These are phyloP conservation scores for Setipinna tenuifilis DNA, from an alignment of 2,797 vertebrate species.

Conservation along the genomic window DNA sequence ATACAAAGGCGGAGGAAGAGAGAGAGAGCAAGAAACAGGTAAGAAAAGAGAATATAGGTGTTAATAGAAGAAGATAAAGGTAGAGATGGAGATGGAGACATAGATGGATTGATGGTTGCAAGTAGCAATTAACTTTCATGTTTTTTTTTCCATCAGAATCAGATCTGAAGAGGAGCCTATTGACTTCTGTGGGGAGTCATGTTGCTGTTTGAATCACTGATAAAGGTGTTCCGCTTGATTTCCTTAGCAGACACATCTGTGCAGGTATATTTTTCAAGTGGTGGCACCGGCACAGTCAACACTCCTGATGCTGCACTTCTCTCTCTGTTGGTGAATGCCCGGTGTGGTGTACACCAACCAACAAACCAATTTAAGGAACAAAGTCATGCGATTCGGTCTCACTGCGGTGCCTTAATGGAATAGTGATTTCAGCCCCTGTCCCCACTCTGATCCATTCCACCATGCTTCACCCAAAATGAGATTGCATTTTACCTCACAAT, in stretches of 20 bases:
- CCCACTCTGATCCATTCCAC: constrained; percentile 48
- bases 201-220: constrained; percentile 12
- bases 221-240: constrained; percentile 6
- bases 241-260: constrained; percentile 8
- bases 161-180: constrained; percentile 6
- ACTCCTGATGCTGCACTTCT: not conserved
- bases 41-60: no score
- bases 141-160: constrained; percentile 5
- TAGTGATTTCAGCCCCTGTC: constrained; percentile 57
- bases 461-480: constrained; percentile 57
- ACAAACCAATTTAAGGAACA: constrained; percentile 50
- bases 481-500: constrained; percentile 60
- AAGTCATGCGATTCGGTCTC: constrained; percentile 46
- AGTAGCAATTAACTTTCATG: not conserved
- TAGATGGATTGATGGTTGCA: not conserved
- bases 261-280: constrained; percentile 19
- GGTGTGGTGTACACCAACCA: not conserved
- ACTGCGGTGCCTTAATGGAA: constrained; percentile 48
- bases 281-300: not conserved
- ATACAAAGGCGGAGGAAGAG: not conserved
- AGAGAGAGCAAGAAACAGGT: not conserved
- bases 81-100: constrained; percentile 35
- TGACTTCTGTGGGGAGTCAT: constrained; percentile 8
- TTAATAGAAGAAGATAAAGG: not conserved
- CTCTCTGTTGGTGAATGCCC: not conserved